phyloP scores from a whole-genome alignment of 2,888 invertebrate genomes.

The Brachylomia viminalis region DNA sequence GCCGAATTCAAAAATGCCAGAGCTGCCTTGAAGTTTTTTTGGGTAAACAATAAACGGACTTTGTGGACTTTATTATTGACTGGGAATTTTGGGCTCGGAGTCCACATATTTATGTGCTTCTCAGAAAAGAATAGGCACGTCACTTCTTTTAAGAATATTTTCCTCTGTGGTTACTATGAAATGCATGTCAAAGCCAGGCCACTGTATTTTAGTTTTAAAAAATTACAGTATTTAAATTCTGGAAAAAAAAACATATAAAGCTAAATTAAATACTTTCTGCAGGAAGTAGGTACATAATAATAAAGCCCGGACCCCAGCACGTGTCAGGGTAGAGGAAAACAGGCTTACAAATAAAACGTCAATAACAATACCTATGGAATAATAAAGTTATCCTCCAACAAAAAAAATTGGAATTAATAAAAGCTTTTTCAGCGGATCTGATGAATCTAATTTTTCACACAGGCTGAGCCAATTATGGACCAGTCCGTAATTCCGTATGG shows the following conservation, averaged over 20 bases:
- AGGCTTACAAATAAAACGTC: background rate
- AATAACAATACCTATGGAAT: background rate
- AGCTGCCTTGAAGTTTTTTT: constrained; percentile 16
- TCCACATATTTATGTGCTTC: background rate
- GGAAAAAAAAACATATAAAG: background rate
- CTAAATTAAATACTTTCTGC: background rate
- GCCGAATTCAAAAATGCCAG: constrained; percentile 25
- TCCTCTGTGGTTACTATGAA: background rate
- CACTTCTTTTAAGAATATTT: background rate
- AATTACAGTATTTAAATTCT: background rate
- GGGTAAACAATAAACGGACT: constrained; percentile 1
- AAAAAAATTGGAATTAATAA: constrained; percentile 24
- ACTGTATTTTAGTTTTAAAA: too few relatives aligned
- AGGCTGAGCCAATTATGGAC: constrained; percentile 41
- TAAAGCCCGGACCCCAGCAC: background rate
- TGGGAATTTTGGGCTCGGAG: background rate
- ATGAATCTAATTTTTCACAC: constrained; percentile 51
- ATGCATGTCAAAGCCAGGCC: background rate
- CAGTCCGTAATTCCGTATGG: background rate
- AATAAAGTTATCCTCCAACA: constrained; percentile 14
- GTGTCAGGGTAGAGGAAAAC: background rate
- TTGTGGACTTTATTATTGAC: constrained; percentile 1
- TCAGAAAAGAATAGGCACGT: background rate
- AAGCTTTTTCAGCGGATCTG: constrained; percentile 47
- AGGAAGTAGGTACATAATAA: background rate